A percentile compares a stretch with the other conserved stretches of the same genome.
Evolutionary conservation across 23 tunicate genomes (phyloP).

Genomic region (Diplosoma virens): DNA sequence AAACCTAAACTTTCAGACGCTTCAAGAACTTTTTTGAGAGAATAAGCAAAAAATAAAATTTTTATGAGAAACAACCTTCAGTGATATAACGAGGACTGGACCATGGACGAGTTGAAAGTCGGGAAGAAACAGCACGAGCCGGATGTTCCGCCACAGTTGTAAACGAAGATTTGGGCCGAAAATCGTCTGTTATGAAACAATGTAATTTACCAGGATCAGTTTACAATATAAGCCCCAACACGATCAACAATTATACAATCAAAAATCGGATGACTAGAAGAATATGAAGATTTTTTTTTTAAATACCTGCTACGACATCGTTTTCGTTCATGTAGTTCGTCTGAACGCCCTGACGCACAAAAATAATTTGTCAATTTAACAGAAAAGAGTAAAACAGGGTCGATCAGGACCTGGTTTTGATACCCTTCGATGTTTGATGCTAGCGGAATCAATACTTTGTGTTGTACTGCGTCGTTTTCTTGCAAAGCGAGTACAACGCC

Average conservation of each 20-base stretch:
- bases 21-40: neutral
- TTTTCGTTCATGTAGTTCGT: no score
- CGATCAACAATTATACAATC: no score
- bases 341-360: no score
- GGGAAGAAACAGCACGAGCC: neutral
- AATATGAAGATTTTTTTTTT: no score
- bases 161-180: constrained; percentile 3
- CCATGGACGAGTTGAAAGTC: constrained; percentile 34
- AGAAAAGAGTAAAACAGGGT: no score
- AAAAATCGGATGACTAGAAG: no score
- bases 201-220: no score
- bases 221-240: no score
- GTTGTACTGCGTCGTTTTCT: constrained; percentile 42
- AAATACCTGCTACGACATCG: no score
- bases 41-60: neutral
- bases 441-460: constrained; percentile 50
- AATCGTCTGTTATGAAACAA: no score
- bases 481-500: constrained; percentile 57
- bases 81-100: constrained; percentile 56
- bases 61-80: constrained; percentile 18
- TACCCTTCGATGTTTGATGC: neutral
- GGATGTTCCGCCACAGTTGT: neutral
- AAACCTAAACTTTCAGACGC: no score
- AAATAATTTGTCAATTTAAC: no score
- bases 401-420: neutral